Conservation (phyloP, 2,888 invertebrate species). For the Drosophila acutilabella region DNA sequence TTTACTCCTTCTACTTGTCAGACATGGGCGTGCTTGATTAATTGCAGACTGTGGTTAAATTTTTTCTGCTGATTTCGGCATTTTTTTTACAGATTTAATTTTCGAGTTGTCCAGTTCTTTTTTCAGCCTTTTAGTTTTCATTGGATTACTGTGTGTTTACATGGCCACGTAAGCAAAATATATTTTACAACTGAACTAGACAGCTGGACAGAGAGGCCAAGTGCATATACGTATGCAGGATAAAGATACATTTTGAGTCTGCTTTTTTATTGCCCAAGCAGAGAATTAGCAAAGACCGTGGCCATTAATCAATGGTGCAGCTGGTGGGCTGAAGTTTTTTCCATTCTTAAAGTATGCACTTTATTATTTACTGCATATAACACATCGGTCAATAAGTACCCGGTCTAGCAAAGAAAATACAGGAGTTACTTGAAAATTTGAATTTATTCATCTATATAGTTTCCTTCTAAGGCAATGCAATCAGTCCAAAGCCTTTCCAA, state of each 20-base stretch:
- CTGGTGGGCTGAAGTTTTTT: slow-evolving; percentile 27
- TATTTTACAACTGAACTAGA: slow-evolving; percentile 51
- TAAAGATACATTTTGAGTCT: slow-evolving; percentile 34
- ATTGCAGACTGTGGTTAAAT: slow-evolving; percentile 69
- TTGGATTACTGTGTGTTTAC: slow-evolving; percentile 40
- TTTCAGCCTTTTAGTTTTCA: slow-evolving; percentile 1
- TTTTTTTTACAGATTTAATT: slow-evolving; percentile 44
- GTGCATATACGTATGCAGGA: slow-evolving; percentile 5
- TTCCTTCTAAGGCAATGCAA: too few species aligned
- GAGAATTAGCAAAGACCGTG: slow-evolving; percentile 52
- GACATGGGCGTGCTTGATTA: slow-evolving; percentile 67
- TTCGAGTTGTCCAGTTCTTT: neutral
- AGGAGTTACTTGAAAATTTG: too few species aligned
- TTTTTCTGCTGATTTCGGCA: slow-evolving; percentile 68
- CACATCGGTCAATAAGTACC: too few species aligned
- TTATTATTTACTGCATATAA: slow-evolving; percentile 63
- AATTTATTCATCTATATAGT: too few species aligned
- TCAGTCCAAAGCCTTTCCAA: too few species aligned
- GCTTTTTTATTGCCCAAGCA: slow-evolving; percentile 31
- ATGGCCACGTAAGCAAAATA: slow-evolving; percentile 64
- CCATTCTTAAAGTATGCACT: slow-evolving; percentile 51
- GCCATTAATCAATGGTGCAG: slow-evolving; percentile 63
- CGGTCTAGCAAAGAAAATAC: too few species aligned
- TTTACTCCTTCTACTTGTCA: slow-evolving; percentile 20
- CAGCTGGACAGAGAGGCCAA: slow-evolving; percentile 35